Conservation (phyloP, 2,797 vertebrate species). For the Hemitrygon akajei region DNA sequence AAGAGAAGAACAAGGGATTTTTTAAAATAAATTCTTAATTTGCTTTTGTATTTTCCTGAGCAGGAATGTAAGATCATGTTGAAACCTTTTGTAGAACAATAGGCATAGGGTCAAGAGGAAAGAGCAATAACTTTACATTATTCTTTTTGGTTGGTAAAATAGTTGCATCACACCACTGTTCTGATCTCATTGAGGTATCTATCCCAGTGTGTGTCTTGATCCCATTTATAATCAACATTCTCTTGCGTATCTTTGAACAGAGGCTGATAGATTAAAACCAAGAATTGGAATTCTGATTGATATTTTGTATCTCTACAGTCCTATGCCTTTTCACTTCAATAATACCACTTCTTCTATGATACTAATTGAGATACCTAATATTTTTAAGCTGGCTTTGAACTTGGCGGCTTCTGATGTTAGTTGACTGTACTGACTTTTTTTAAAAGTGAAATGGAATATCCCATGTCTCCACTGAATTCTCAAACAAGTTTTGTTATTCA, state of each 20-base stretch:
- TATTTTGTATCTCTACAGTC: background rate
- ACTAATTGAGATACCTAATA: background rate
- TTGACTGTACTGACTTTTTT: background rate
- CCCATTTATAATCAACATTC: background rate
- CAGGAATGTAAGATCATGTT: background rate
- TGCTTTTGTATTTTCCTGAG: background rate
- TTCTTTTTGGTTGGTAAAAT: background rate
- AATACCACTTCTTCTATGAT: background rate
- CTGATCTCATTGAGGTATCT: background rate
- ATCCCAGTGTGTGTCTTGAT: background rate
- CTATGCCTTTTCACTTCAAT: background rate
- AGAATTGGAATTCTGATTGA: background rate
- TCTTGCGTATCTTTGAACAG: background rate
- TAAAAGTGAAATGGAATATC: background rate
- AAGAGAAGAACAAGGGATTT: too few relatives aligned
- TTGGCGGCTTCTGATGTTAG: background rate
- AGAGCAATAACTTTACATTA: background rate
- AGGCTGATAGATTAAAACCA: background rate
- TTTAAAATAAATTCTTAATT: background rate
- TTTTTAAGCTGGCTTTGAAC: background rate
- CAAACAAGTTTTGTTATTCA: constrained; percentile 45
- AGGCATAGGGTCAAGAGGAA: background rate
- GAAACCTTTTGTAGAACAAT: background rate
- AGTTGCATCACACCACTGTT: background rate
- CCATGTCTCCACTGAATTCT: background rate